These are phyloP conservation scores for Dicrurus megarhynchus DNA, from an alignment of 2,113 vertebrate genomes.

Conservation along the genomic window DNA sequence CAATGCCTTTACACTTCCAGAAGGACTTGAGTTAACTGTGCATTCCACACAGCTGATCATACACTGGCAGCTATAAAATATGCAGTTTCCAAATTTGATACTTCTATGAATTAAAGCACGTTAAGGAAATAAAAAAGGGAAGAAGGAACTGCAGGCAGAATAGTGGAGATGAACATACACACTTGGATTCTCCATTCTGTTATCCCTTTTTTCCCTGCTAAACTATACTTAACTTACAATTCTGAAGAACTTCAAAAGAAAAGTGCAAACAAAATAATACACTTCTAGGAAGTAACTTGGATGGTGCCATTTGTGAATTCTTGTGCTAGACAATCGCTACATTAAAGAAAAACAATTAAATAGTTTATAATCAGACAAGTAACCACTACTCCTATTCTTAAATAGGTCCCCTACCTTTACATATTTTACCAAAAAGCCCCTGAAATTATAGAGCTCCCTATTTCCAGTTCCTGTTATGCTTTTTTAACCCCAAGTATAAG, in stretches of 20 bases:
- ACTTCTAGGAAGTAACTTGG: not conserved
- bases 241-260: not conserved
- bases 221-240: not conserved
- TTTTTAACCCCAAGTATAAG: not conserved
- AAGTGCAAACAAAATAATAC: not conserved
- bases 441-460: not conserved
- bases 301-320: not conserved
- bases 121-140: not conserved
- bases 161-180: not conserved
- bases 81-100: not conserved
- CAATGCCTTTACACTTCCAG: not conserved
- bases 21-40: not conserved
- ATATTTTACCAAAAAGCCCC: not conserved
- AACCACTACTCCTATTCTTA: not conserved
- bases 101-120: not conserved
- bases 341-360: not conserved
- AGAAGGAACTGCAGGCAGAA: not conserved
- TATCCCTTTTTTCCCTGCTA: not conserved
- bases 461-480: not conserved
- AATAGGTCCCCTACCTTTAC: not conserved
- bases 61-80: not conserved
- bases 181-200: not conserved
- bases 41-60: not conserved
- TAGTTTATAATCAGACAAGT: not conserved
- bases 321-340: not conserved